These are phyloP conservation scores for Cataglyphis altisquamis DNA, from an alignment of 2,888 invertebrate genomes.

Conservation along the genomic window DNA sequence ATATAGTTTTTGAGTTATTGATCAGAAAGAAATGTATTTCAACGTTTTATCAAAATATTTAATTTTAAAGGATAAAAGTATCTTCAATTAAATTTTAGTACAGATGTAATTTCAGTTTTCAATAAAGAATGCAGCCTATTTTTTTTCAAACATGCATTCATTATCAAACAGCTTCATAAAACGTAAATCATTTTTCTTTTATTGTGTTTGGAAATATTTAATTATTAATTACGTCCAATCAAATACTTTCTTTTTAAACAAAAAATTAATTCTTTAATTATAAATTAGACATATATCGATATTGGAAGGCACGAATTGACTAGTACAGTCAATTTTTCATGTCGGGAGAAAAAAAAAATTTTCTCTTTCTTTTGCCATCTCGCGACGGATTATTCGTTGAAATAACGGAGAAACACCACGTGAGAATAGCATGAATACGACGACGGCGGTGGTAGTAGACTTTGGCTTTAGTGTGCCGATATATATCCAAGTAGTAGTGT, in stretches of 20 bases:
- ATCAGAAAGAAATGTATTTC: neutral
- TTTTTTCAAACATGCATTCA: neutral
- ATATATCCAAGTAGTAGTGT: conserved; percentile 51
- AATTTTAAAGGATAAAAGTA: neutral
- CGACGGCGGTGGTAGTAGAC: conserved; percentile 45
- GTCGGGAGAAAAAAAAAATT: neutral
- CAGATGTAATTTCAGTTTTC: neutral
- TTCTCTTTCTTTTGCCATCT: neutral
- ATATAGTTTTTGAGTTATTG: neutral
- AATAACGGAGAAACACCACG: conserved; percentile 37
- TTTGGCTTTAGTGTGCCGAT: conserved; percentile 33
- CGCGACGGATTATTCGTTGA: conserved; percentile 24
- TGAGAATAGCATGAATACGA: conserved; percentile 37
- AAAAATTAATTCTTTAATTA: neutral
- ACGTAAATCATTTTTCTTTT: neutral
- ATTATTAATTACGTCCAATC: neutral
- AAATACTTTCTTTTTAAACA: neutral
- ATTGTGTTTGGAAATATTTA: neutral
- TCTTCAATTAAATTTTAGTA: neutral
- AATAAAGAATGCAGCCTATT: neutral
- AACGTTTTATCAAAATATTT: neutral
- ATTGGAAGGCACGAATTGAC: neutral
- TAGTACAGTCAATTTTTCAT: neutral
- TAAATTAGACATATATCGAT: neutral
- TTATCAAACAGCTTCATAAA: neutral